Percentiles rank a stretch among this genome's conserved stretches.
Evolutionary conservation across 2,113 vertebrate genomes (phyloP).

Genomic region (Perca fluviatilis): DNA sequence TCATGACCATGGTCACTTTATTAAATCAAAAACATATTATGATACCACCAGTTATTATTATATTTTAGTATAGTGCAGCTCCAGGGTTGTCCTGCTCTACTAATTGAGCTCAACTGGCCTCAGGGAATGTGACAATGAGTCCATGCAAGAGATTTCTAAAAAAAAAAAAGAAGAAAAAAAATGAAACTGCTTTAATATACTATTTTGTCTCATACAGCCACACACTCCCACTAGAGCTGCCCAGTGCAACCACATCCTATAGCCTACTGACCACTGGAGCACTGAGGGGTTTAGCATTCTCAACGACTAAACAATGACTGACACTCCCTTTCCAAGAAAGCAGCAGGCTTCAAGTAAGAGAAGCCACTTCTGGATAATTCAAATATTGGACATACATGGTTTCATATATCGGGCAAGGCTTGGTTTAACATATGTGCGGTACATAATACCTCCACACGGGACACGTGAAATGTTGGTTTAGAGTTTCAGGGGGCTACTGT

Average conservation of each 20-base stretch:
- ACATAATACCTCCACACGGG: neutral
- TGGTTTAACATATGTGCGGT: constrained; percentile 3
- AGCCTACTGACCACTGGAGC: neutral
- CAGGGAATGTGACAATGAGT: neutral
- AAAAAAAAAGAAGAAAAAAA: neutral
- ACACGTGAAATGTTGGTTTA: constrained; percentile 17
- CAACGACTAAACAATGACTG: neutral
- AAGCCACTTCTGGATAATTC: constrained; percentile 8
- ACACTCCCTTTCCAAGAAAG: constrained; percentile 12
- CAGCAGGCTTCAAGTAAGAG: neutral
- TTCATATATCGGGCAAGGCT: constrained; percentile 10
- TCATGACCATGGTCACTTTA: neutral
- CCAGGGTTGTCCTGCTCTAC: neutral
- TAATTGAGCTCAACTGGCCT: neutral
- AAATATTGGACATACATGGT: constrained; percentile 7
- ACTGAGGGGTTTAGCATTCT: neutral
- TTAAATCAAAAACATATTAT: neutral
- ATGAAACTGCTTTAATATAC: neutral
- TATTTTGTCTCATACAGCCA: neutral
- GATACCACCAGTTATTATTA: neutral
- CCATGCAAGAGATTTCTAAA: neutral
- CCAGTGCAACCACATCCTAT: neutral
- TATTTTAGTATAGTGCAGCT: neutral
- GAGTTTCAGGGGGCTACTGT: constrained; percentile 21
- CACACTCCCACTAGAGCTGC: neutral